Conservation (phyloP, 2,797 vertebrate species). For the Mormyrops attenuatus region DNA sequence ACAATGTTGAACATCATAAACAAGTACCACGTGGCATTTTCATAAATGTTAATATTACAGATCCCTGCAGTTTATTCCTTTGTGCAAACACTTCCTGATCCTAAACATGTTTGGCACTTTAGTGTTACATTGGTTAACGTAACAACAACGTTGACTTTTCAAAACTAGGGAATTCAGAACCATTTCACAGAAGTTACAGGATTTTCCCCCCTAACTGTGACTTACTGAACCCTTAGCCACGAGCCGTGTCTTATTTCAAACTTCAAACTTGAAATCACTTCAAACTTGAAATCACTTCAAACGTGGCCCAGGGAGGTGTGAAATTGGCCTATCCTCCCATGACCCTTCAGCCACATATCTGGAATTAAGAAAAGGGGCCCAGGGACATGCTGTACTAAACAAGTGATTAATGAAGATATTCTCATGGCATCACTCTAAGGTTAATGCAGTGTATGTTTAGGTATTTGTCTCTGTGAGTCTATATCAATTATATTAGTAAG, state of each 20-base stretch:
- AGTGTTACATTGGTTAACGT: not conserved
- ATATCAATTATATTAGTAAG: constrained; percentile 1
- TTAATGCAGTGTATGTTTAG: not conserved
- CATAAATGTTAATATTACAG: not conserved
- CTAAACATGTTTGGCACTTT: not conserved
- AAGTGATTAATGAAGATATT: constrained; percentile 14
- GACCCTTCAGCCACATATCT: constrained; percentile 45
- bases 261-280: not conserved
- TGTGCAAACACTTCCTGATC: not conserved
- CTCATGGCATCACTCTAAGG: not conserved
- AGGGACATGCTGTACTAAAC: constrained; percentile 31
- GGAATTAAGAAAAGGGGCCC: constrained; percentile 36
- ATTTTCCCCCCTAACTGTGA: not conserved
- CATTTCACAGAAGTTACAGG: not conserved
- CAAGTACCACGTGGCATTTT: not conserved
- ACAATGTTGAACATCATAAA: not conserved
- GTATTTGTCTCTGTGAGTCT: not conserved
- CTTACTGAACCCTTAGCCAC: not conserved
- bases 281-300: constrained; percentile 10
- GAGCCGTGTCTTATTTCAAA: not conserved
- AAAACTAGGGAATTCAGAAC: not conserved
- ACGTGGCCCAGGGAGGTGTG: constrained; percentile 22
- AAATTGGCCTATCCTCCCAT: constrained; percentile 34
- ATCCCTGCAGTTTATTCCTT: not conserved
- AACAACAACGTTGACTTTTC: not conserved